Conservation (phyloP, 2,113 vertebrate genomes). For the Cyanoramphus novaezelandiae region DNA sequence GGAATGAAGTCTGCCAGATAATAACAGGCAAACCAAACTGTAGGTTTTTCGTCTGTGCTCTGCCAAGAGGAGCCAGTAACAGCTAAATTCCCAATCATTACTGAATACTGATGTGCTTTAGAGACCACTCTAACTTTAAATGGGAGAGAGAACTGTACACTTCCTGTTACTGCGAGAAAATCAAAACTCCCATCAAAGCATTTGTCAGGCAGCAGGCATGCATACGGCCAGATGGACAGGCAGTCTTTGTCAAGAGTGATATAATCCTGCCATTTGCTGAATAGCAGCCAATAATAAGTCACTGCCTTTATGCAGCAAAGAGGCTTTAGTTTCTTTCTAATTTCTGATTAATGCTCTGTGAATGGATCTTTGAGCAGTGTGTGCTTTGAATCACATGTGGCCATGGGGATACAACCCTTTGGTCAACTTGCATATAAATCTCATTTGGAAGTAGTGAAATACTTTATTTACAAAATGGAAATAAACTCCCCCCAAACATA, state of each 20-base stretch:
- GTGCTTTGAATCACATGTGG: not conserved
- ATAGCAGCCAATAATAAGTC: conserved; percentile 45
- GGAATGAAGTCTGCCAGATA: not conserved
- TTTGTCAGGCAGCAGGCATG: not conserved
- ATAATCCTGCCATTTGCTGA: conserved; percentile 53
- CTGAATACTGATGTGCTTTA: not conserved
- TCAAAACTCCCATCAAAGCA: not conserved
- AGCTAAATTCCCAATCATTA: not conserved
- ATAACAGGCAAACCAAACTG: not conserved
- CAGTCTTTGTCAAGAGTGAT: conserved; percentile 38
- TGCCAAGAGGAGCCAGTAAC: not conserved
- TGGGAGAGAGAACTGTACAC: not conserved
- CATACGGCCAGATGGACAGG: conserved; percentile 38
- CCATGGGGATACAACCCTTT: not conserved
- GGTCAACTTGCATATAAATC: conserved; percentile 6
- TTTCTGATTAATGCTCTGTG: conserved; percentile 50
- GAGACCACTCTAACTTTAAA: not conserved
- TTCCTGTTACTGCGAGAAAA: not conserved
- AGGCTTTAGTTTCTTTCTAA: conserved; percentile 23
- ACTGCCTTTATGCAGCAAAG: conserved; percentile 4
- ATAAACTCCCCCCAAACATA: not conserved
- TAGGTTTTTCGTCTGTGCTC: not conserved
- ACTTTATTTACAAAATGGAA: conserved; percentile 24
- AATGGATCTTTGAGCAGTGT: conserved; percentile 8
- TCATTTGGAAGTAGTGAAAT: conserved; percentile 26